Conservation (phyloP, 2,113 vertebrate species). For the Sylvilagus bachmani region DNA sequence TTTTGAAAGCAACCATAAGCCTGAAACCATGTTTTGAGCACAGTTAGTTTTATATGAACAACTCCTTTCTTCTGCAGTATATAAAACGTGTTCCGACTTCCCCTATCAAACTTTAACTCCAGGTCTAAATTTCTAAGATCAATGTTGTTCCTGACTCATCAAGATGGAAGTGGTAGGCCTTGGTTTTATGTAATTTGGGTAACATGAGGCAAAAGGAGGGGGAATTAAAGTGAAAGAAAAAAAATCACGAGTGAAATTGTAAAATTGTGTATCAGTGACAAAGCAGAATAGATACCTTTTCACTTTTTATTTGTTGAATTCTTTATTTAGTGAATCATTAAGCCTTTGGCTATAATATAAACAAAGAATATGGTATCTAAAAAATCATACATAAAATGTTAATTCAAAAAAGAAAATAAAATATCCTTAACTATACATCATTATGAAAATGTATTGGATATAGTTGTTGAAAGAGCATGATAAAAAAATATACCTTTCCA, state of each 20-base stretch:
- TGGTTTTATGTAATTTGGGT: not conserved
- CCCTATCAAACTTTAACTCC: not conserved
- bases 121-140: not conserved
- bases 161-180: not conserved
- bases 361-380: no score
- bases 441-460: not conserved
- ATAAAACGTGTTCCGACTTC: not conserved
- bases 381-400: no score
- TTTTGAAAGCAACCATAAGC: not conserved
- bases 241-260: not conserved
- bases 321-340: no score
- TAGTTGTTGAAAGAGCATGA: not conserved
- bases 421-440: not conserved
- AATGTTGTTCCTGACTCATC: not conserved
- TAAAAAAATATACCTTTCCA: not conserved
- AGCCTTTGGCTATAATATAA: no score
- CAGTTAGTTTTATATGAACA: not conserved
- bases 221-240: not conserved
- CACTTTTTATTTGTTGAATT: no score
- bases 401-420: slow-evolving; percentile 23
- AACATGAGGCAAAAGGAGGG: not conserved
- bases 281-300: not conserved
- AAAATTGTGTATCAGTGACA: not conserved
- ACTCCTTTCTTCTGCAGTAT: not conserved
- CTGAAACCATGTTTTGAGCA: not conserved